Evolutionary conservation across 2,888 invertebrate genomes (phyloP).

Genomic region (Sinelater perroti): DNA sequence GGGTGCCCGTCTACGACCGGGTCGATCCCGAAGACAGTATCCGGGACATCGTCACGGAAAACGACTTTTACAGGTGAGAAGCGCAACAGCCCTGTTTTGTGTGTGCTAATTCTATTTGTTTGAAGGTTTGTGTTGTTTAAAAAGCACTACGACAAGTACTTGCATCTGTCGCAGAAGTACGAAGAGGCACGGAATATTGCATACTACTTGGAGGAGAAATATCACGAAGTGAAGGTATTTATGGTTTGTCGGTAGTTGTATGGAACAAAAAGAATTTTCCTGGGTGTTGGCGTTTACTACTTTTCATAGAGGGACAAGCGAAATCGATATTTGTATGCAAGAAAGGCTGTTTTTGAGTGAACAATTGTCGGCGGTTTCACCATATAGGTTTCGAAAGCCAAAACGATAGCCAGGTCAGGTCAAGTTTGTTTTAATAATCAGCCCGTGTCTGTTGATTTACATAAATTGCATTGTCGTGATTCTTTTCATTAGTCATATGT

Average conservation of each 20-base stretch:
- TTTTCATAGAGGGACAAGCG: no score
- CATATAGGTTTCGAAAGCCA: background rate
- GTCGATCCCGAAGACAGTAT: constrained; percentile 72
- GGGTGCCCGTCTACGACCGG: constrained; percentile 62
- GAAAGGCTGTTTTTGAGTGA: no score
- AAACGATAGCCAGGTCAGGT: background rate
- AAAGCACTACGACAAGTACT: constrained; percentile 70
- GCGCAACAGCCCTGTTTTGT: no score
- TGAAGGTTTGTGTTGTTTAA: constrained; percentile 70
- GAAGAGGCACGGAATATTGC: constrained; percentile 69
- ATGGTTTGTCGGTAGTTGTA: no score
- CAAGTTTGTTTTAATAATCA: constrained; percentile 7
- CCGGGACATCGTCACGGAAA: constrained; percentile 69
- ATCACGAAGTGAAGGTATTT: constrained; percentile 71
- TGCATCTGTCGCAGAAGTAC: constrained; percentile 68
- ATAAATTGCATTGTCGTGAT: background rate
- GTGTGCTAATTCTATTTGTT: constrained; percentile 33
- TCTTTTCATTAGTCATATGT: no score
- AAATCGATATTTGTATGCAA: no score
- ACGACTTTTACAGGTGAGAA: constrained; percentile 69
- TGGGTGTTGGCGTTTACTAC: no score
- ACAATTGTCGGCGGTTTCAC: background rate
- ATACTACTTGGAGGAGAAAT: constrained; percentile 71
- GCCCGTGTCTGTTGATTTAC: background rate
- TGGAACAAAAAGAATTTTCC: no score